Conservation (phyloP, 2,113 vertebrate species). For the Lota lota region DNA sequence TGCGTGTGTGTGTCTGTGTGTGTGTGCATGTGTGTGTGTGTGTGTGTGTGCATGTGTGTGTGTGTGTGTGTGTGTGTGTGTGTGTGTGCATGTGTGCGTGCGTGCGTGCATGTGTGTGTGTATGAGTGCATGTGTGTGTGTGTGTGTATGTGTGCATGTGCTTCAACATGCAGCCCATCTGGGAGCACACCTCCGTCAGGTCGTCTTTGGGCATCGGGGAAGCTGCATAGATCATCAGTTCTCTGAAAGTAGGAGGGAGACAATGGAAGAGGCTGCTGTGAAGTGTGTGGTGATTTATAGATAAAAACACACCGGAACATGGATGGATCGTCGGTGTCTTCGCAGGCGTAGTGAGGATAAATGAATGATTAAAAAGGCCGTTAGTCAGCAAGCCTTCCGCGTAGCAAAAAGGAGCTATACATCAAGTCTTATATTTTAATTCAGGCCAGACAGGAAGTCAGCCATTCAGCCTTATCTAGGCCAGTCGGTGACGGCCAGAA, state of each 20-base stretch:
- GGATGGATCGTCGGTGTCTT: slow-evolving; percentile 50
- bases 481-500: slow-evolving; percentile 6
- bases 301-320: slow-evolving; percentile 45
- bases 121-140: too few relatives aligned
- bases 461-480: slow-evolving; percentile 60
- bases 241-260: slow-evolving; percentile 69
- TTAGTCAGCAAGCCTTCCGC: slow-evolving; percentile 60
- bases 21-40: slow-evolving; percentile 1
- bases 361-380: slow-evolving; percentile 70
- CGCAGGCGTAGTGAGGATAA: slow-evolving; percentile 57
- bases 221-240: slow-evolving; percentile 88
- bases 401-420: slow-evolving; percentile 43
- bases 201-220: slow-evolving; percentile 86
- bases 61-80: background rate
- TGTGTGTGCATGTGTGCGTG: background rate
- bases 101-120: too few relatives aligned
- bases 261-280: slow-evolving; percentile 41
- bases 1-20: too few relatives aligned
- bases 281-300: slow-evolving; percentile 53
- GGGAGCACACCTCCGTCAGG: slow-evolving; percentile 80
- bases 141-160: background rate
- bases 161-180: slow-evolving; percentile 35
- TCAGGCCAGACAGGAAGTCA: slow-evolving; percentile 59
- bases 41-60: background rate
- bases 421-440: slow-evolving; percentile 54